These are phyloP conservation scores for Zaprionus taronus DNA, from an alignment of 1,140 invertebrate species.

Conservation along the genomic window DNA sequence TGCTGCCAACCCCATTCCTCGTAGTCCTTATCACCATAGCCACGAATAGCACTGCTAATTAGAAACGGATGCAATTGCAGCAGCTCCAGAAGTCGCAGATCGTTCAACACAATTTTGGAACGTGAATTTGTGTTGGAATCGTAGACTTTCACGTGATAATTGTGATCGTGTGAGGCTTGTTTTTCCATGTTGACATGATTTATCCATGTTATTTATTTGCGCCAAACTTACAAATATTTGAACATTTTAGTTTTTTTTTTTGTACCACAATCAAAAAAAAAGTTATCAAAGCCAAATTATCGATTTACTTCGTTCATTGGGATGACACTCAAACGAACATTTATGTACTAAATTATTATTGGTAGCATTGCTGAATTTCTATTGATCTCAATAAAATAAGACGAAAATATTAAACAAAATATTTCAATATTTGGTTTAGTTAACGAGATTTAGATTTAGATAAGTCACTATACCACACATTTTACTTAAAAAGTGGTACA, in stretches of 20 bases:
- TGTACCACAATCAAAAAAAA: background rate
- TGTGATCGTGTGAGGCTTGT: background rate
- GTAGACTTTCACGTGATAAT: conserved; percentile 34
- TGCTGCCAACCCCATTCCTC: conserved; percentile 67
- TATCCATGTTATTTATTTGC: background rate
- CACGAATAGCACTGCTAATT: conserved; percentile 17
- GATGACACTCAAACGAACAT: background rate
- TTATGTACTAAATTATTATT: no score
- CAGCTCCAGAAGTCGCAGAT: conserved; percentile 60
- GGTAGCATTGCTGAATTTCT: background rate
- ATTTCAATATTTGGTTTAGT: no score
- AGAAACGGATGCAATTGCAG: conserved; percentile 64
- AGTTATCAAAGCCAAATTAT: background rate
- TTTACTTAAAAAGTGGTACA: no score
- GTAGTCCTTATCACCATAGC: conserved; percentile 56
- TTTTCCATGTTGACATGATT: conserved; percentile 23
- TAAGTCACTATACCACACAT: background rate
- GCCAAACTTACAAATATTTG: background rate
- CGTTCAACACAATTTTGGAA: conserved; percentile 62
- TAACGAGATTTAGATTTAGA: no score
- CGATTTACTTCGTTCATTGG: background rate
- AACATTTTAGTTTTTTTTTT: background rate
- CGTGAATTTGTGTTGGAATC: conserved; percentile 48
- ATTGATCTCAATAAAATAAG: no score
- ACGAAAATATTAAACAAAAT: no score